Conservation (phyloP, 2,888 invertebrate species). For the Lasioglossum lativentre region DNA sequence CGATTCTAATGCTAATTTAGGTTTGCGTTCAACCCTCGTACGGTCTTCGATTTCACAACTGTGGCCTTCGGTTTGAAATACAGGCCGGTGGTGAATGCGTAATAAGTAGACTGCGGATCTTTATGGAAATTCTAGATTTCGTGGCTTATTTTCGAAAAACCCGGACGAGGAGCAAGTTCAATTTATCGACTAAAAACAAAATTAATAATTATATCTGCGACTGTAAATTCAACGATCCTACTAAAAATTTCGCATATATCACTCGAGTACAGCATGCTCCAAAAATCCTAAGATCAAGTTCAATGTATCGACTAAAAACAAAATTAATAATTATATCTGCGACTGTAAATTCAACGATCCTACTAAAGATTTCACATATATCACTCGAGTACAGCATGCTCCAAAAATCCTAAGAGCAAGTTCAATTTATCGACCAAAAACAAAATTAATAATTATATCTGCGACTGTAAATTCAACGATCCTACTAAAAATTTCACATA, state of each 20-base stretch:
- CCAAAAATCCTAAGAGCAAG: background rate
- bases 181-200: background rate
- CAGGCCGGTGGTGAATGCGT: background rate
- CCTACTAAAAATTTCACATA: too few species aligned
- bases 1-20: background rate
- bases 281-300: background rate
- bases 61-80: background rate
- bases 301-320: background rate
- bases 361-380: too few species aligned
- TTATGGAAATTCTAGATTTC: background rate
- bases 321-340: background rate
- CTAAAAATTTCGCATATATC: too few species aligned
- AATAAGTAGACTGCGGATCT: background rate
- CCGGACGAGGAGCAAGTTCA: background rate
- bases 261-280: background rate
- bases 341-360: too few species aligned
- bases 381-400: background rate
- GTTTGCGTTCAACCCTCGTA: background rate
- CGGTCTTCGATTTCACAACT: background rate
- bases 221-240: too few species aligned
- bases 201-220: background rate
- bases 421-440: background rate
- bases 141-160: background rate
- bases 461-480: too few species aligned
- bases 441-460: background rate